A percentile compares a stretch with the other conserved stretches of the same genome.
Evolutionary conservation across 1,140 invertebrate genomes (phyloP).

Genomic region (Eupeodes corollae): DNA sequence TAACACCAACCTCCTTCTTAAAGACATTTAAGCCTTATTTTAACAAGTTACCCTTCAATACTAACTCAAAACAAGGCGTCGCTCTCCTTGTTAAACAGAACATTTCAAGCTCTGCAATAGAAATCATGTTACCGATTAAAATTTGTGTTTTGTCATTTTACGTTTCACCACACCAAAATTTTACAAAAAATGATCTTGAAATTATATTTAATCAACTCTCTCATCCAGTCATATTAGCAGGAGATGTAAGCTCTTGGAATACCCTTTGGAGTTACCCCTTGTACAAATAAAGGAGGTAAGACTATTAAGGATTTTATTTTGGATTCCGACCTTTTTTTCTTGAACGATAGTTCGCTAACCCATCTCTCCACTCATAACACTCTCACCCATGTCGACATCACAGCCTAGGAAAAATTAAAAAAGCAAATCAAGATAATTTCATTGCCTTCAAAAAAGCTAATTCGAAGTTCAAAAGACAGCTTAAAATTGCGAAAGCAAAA

Average conservation of each 20-base stretch:
- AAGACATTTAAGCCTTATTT: not conserved
- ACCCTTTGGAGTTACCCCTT: not conserved
- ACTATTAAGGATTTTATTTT: not conserved
- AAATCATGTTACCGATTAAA: too few species aligned
- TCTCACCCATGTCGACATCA: not conserved
- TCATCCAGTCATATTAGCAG: not conserved
- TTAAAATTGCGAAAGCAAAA: too few species aligned
- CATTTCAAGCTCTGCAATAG: not conserved
- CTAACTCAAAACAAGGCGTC: constrained; percentile 1
- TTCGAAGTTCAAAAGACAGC: too few species aligned
- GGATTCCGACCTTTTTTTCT: not conserved
- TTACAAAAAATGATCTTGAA: not conserved
- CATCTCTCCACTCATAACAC: not conserved
- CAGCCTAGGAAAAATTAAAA: too few species aligned
- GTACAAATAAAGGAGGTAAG: not conserved
- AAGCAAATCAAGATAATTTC: too few species aligned
- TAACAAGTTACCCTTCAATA: not conserved
- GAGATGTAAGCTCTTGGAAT: not conserved
- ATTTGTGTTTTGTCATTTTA: too few species aligned
- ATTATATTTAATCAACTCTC: not conserved
- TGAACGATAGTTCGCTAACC: not conserved
- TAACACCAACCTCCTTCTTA: too few species aligned
- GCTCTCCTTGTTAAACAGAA: not conserved
- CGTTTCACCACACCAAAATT: too few species aligned
- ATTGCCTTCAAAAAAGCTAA: too few species aligned